Evolutionary conservation across 2,797 vertebrate species (phyloP).

Genomic region (Macropus fuliginosus): DNA sequence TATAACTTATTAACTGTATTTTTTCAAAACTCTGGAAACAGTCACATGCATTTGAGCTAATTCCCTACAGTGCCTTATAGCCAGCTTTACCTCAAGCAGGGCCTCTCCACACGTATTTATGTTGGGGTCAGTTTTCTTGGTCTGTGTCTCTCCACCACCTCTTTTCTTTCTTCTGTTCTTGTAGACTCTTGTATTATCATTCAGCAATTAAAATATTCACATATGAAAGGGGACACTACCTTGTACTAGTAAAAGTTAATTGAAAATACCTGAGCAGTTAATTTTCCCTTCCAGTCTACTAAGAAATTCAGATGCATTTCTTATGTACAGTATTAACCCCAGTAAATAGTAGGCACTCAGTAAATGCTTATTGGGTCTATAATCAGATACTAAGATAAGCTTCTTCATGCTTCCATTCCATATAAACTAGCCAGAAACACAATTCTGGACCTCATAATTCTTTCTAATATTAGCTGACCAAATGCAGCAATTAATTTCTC

Average conservation of each 20-base stretch:
- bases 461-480: slow-evolving; percentile 67
- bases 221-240: background rate
- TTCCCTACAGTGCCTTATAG: background rate
- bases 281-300: background rate
- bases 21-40: background rate
- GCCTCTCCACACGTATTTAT: background rate
- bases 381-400: slow-evolving; percentile 24
- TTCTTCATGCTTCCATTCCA: slow-evolving; percentile 42
- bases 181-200: background rate
- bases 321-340: slow-evolving; percentile 44
- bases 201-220: background rate
- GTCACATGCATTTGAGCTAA: background rate
- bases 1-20: background rate
- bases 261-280: background rate
- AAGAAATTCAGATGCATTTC: slow-evolving; percentile 49
- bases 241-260: background rate
- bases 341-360: background rate
- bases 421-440: background rate
- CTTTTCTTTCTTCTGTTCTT: background rate
- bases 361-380: background rate
- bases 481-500: slow-evolving; percentile 69
- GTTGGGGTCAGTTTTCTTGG: background rate
- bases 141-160: background rate
- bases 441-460: slow-evolving; percentile 53
- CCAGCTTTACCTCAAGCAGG: background rate